Evolutionary conservation across 2,797 vertebrate species (phyloP).

Genomic region (Botia kubotai): DNA sequence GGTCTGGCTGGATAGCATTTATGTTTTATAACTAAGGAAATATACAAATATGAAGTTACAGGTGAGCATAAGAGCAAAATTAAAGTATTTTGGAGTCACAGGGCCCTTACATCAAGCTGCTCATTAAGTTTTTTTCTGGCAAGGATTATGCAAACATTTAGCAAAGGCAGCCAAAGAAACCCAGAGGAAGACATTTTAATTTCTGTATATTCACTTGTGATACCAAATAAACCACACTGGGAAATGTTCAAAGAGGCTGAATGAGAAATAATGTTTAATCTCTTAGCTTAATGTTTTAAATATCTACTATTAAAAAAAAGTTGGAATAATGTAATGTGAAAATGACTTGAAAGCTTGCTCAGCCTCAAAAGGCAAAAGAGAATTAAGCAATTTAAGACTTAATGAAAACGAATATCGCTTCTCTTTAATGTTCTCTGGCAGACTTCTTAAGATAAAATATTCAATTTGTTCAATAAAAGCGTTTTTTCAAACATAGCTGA

Average conservation of each 20-base stretch:
- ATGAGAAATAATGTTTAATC: constrained; percentile 63
- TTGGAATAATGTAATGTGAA: constrained; percentile 44
- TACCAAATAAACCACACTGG: constrained; percentile 33
- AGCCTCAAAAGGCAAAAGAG: constrained; percentile 62
- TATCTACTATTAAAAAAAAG: constrained; percentile 62
- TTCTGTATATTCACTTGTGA: constrained; percentile 46
- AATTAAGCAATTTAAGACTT: constrained; percentile 71
- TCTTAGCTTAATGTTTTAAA: constrained; percentile 67
- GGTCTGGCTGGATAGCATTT: background rate
- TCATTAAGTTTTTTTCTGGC: background rate
- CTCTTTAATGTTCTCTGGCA: constrained; percentile 66
- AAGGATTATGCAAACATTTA: constrained; percentile 32
- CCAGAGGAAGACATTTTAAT: constrained; percentile 15
- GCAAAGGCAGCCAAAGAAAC: constrained; percentile 18
- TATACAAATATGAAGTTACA: constrained; percentile 10
- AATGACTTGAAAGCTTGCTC: constrained; percentile 63
- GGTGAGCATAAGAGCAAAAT: background rate
- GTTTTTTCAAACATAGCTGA: background rate
- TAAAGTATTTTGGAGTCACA: constrained; percentile 1
- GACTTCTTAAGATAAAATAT: constrained; percentile 11
- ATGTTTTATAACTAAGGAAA: constrained; percentile 4
- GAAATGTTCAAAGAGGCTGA: constrained; percentile 44
- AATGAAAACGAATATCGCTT: constrained; percentile 74
- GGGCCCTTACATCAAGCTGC: background rate
- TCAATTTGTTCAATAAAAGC: background rate